Evolutionary conservation across 2,113 vertebrate species (phyloP).

Genomic region (Ranitomeya imitator): DNA sequence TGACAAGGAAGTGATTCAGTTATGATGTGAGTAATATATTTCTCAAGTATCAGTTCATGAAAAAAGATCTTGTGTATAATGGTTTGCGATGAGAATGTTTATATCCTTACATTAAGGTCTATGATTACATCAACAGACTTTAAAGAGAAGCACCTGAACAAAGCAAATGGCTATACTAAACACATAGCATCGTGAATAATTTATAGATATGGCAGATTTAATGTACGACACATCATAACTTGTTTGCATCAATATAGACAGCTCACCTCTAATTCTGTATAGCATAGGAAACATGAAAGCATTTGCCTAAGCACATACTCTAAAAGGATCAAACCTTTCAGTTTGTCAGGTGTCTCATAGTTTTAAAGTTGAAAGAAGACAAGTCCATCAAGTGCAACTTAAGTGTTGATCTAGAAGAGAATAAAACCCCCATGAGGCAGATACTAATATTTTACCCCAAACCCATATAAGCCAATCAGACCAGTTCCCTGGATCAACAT

Average conservation of each 20-base stretch:
- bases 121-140: background rate
- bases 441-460: no score
- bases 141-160: background rate
- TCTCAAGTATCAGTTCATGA: background rate
- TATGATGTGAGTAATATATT: background rate
- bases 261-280: background rate
- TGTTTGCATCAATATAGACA: background rate
- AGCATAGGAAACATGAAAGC: background rate
- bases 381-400: no score
- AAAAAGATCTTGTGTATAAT: background rate
- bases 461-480: no score
- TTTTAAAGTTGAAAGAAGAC: no score
- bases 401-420: no score
- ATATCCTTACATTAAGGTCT: background rate
- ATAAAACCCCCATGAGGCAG: no score
- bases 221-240: slow-evolving; percentile 16
- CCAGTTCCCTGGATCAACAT: no score
- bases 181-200: background rate
- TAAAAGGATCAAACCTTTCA: background rate
- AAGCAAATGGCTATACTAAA: background rate
- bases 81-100: background rate
- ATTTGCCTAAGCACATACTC: background rate
- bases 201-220: slow-evolving; percentile 2
- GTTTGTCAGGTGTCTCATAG: background rate
- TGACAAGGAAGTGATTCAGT: background rate